phyloP scores from a whole-genome alignment of 2,113 vertebrate species.

The Solenodon paradoxus region DNA sequence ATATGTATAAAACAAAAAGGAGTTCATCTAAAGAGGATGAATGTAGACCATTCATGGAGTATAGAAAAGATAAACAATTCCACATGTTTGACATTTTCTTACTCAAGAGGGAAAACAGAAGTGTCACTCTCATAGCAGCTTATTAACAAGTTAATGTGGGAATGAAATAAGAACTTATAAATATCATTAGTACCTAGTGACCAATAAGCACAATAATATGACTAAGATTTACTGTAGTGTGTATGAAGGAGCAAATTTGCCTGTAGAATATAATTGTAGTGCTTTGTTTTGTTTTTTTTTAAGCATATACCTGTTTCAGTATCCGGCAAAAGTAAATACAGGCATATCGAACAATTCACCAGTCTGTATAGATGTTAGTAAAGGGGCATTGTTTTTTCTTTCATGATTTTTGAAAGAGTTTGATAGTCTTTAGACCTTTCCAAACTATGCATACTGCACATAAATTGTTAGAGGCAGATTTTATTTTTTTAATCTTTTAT shows the following conservation, averaged over 20 bases:
- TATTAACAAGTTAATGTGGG: background rate
- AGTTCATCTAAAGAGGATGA: background rate
- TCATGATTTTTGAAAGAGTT: background rate
- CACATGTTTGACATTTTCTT: background rate
- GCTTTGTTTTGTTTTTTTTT: background rate
- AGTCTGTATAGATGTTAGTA: background rate
- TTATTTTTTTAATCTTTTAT: background rate
- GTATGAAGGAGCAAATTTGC: background rate
- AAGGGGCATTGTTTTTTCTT: background rate
- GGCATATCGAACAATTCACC: background rate
- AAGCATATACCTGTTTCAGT: background rate
- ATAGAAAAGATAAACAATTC: background rate
- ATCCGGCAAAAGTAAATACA: background rate
- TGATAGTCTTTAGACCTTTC: background rate
- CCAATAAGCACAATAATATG: background rate
- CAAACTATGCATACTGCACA: background rate
- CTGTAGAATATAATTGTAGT: background rate
- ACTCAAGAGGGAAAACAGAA: background rate
- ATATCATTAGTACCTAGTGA: accelerated
- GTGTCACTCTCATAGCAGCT: background rate
- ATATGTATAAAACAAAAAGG: background rate
- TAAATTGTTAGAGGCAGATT: background rate
- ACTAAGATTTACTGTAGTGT: background rate
- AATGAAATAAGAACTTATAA: background rate
- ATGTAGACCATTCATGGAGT: background rate